These are phyloP conservation scores for Polylopha cassiicola DNA, from an alignment of 2,888 invertebrate genomes.

Conservation along the genomic window DNA sequence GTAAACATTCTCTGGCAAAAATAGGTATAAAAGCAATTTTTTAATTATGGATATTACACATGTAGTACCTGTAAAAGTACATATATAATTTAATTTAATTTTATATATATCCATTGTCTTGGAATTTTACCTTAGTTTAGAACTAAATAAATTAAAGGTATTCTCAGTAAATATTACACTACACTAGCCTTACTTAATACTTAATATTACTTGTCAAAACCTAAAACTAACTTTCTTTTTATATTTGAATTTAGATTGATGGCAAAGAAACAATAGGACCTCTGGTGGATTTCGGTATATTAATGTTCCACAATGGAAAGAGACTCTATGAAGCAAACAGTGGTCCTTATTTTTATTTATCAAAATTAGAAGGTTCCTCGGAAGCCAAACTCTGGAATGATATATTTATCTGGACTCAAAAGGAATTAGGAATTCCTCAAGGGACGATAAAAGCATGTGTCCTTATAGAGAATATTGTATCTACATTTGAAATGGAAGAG, in stretches of 20 bases:
- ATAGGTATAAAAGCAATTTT: too few species aligned
- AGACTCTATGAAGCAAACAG: slow-evolving; percentile 71
- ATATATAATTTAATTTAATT: too few species aligned
- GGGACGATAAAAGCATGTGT: slow-evolving; percentile 84
- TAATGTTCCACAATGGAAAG: slow-evolving; percentile 80
- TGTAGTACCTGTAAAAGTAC: too few species aligned
- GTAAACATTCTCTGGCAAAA: too few species aligned
- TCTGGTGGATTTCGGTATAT: slow-evolving; percentile 82
- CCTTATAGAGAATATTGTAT: slow-evolving; percentile 82
- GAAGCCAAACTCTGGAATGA: slow-evolving; percentile 84
- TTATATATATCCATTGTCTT: too few species aligned
- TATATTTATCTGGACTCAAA: slow-evolving; percentile 80
- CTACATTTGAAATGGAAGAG: slow-evolving; percentile 82
- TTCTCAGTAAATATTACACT: too few species aligned
- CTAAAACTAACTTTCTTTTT: too few species aligned
- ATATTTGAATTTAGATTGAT: slow-evolving; percentile 73
- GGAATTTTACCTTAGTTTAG: too few species aligned
- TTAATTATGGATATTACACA: too few species aligned
- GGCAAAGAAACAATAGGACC: slow-evolving; percentile 80
- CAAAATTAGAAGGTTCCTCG: slow-evolving; percentile 80
- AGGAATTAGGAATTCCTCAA: slow-evolving; percentile 70
- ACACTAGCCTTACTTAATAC: too few species aligned
- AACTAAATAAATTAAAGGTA: too few species aligned
- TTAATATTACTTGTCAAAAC: too few species aligned
- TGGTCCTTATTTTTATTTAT: slow-evolving; percentile 84